Percentiles rank a stretch among this genome's conserved stretches.
Conservation (phyloP, 1,140 invertebrate genomes). For the Eupristina koningsbergeri region DNA sequence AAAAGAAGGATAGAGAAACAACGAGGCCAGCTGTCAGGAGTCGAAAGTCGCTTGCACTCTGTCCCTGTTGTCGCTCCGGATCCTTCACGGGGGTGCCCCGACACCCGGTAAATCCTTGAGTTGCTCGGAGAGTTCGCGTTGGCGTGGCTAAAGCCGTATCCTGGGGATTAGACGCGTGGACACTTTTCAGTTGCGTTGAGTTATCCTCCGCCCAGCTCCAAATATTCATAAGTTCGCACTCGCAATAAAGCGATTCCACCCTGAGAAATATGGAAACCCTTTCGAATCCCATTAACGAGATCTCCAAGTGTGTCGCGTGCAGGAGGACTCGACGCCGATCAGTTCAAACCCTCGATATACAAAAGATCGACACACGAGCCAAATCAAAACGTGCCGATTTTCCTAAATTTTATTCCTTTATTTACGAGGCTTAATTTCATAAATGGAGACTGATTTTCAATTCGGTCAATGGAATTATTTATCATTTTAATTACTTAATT, state of each 20-base stretch:
- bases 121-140: not conserved
- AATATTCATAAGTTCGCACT: conserved; percentile 18
- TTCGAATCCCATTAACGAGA: not conserved
- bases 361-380: not conserved
- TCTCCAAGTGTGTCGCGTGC: not conserved
- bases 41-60: conserved; percentile 5
- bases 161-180: conserved; percentile 17
- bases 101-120: not conserved
- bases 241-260: conserved; percentile 2
- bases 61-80: not conserved
- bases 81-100: not conserved
- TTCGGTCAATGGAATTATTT: too few species aligned
- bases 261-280: not conserved
- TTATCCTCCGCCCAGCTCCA: not conserved
- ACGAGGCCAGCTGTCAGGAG: conserved; percentile 42
- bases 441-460: too few species aligned
- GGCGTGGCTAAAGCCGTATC: conserved; percentile 26
- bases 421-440: too few species aligned
- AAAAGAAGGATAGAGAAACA: conserved; percentile 47
- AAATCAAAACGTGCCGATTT: not conserved
- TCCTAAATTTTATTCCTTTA: too few species aligned
- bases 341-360: not conserved
- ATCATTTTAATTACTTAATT: not conserved
- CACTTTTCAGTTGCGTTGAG: not conserved
- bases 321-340: not conserved